These are phyloP conservation scores for Apamea anceps DNA, from an alignment of 2,888 invertebrate genomes.

Conservation along the genomic window DNA sequence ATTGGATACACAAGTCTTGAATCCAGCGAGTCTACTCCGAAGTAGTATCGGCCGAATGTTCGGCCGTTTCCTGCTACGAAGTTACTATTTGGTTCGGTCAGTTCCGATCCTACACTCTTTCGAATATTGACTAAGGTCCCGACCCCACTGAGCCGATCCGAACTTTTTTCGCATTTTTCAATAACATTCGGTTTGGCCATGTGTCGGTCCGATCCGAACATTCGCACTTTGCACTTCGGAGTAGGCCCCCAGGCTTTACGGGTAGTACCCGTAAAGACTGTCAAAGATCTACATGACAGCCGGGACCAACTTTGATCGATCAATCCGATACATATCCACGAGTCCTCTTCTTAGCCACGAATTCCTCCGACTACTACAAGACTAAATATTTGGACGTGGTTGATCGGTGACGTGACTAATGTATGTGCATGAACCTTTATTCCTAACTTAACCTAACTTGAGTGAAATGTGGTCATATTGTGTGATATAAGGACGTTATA, in stretches of 20 bases:
- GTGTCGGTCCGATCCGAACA: too few relatives aligned
- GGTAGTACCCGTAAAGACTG: not conserved
- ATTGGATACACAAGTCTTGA: not conserved
- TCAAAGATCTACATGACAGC: not conserved
- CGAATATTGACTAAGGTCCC: too few relatives aligned
- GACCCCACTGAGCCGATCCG: too few relatives aligned
- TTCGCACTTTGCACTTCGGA: too few relatives aligned
- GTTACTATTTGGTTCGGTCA: too few relatives aligned
- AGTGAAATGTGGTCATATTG: conserved; percentile 42
- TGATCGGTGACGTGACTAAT: not conserved
- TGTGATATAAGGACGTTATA: conserved; percentile 43
- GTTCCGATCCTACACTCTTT: too few relatives aligned
- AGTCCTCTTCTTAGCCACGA: not conserved
- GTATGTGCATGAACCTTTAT: conserved; percentile 21
- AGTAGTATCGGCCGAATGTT: too few relatives aligned
- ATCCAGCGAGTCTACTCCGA: too few relatives aligned
- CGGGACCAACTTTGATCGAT: not conserved
- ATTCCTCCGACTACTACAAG: not conserved
- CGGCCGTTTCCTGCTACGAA: too few relatives aligned
- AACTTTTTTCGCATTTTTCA: too few relatives aligned
- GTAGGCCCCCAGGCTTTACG: too few relatives aligned
- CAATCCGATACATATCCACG: not conserved
- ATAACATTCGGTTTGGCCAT: too few relatives aligned
- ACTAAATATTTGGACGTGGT: not conserved
- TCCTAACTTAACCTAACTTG: not conserved